Percentiles rank a stretch among this genome's conserved stretches.
phyloP scores from a whole-genome alignment of 1,140 invertebrate species.

The Eulimnadia texana region DNA sequence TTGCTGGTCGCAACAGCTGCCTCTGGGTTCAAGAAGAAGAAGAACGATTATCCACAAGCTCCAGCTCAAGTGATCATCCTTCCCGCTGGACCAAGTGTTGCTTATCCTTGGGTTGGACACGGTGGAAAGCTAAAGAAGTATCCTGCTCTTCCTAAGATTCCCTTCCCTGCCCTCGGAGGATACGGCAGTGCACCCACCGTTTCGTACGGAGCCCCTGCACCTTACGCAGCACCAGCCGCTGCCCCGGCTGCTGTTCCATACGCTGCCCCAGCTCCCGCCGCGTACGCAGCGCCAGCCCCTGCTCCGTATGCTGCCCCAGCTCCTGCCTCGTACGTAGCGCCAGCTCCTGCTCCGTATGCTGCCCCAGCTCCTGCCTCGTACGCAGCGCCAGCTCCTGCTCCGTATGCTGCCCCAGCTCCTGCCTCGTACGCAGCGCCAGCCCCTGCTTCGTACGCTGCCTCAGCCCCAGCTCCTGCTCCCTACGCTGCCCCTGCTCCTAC shows the following conservation, averaged over 20 bases:
- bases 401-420: neutral
- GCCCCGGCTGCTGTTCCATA: neutral
- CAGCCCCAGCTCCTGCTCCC: neutral
- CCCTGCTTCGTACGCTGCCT: neutral
- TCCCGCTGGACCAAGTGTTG: constrained; percentile 5
- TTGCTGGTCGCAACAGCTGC: neutral
- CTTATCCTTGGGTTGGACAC: constrained; percentile 9
- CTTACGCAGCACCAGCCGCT: neutral
- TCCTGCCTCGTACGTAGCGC: neutral
- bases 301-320: constrained; percentile 2
- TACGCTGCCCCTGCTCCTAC: neutral
- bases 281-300: neutral
- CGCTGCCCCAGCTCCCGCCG: neutral
- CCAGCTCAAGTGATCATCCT: constrained; percentile 9
- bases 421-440: neutral
- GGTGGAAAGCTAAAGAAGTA: constrained; percentile 1
- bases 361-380: neutral
- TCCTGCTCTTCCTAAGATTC: neutral
- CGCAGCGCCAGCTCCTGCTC: neutral
- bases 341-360: neutral
- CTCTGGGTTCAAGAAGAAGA: neutral
- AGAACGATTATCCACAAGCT: neutral
- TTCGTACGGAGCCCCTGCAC: neutral
- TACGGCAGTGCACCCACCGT: neutral
- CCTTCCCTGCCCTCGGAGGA: neutral